Evolutionary conservation across 2,797 vertebrate species (phyloP).

Genomic region (Phataginus tricuspis): DNA sequence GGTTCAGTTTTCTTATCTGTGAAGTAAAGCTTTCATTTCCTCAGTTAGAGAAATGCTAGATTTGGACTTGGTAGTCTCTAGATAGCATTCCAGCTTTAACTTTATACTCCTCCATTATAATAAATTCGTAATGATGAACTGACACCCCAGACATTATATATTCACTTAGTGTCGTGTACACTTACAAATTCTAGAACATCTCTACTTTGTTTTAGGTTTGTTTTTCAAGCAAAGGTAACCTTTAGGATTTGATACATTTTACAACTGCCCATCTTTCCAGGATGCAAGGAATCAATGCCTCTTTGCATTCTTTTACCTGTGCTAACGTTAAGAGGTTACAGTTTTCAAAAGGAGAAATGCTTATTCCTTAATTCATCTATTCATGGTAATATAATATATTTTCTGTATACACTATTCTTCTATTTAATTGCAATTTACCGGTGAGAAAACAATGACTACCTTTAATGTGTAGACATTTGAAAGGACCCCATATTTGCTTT

Average conservation of each 20-base stretch:
- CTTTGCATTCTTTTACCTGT: neutral
- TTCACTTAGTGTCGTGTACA: neutral
- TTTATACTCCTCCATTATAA: neutral
- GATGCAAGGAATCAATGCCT: neutral
- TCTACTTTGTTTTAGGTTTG: slow-evolving; percentile 34
- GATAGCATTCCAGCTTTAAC: neutral
- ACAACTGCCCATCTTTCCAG: neutral
- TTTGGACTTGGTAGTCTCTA: neutral
- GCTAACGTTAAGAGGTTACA: neutral
- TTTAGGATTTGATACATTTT: slow-evolving; percentile 15
- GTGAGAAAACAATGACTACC: neutral
- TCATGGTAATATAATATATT: neutral
- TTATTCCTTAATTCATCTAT: slow-evolving; percentile 8
- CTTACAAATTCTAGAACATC: slow-evolving; percentile 14
- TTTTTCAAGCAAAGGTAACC: slow-evolving; percentile 41
- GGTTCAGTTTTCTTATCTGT: slow-evolving; percentile 34
- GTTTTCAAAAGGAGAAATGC: slow-evolving; percentile 48
- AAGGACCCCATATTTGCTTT: slow-evolving; percentile 47
- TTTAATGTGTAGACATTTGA: neutral
- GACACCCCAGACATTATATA: neutral
- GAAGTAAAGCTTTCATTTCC: slow-evolving; percentile 36
- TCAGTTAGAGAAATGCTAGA: slow-evolving; percentile 11
- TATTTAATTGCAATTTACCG: neutral
- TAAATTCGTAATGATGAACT: slow-evolving; percentile 4
- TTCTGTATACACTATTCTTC: slow-evolving; percentile 15